phyloP scores from a whole-genome alignment of 2,797 vertebrate species.

The Rhinatrema bivittatum region DNA sequence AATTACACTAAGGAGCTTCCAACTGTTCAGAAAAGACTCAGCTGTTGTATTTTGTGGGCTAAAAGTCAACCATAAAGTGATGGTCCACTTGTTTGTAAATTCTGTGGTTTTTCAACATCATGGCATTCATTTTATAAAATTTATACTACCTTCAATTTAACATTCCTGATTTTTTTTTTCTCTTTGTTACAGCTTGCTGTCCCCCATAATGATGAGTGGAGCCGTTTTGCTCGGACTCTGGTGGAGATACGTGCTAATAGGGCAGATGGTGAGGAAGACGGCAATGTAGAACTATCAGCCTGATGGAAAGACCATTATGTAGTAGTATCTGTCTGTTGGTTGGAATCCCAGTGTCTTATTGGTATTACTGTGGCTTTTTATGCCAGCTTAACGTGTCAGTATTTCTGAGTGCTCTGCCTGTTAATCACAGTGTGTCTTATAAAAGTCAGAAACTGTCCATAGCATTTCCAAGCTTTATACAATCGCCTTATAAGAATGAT shows the following conservation, averaged over 20 bases:
- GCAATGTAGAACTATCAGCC: slow-evolving; percentile 72
- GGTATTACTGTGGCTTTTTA: slow-evolving; percentile 31
- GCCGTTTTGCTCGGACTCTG: slow-evolving; percentile 79
- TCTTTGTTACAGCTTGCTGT: slow-evolving; percentile 78
- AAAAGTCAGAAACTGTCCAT: slow-evolving; percentile 33
- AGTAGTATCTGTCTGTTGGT: neutral
- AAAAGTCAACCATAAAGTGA: too few species aligned
- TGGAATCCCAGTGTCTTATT: slow-evolving; percentile 10
- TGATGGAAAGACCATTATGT: slow-evolving; percentile 34
- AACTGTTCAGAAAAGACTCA: too few species aligned
- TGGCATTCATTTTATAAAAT: neutral
- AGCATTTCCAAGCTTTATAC: slow-evolving; percentile 45
- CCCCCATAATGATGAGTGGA: slow-evolving; percentile 85
- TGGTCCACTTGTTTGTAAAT: too few species aligned
- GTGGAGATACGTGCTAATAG: slow-evolving; percentile 90
- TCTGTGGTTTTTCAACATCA: too few species aligned
- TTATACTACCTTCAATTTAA: rapidly evolving
- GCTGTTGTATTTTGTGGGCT: too few species aligned
- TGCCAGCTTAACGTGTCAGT: slow-evolving; percentile 31
- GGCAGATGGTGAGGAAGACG: slow-evolving; percentile 87
- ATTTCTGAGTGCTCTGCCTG: slow-evolving; percentile 19
- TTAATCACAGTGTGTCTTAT: slow-evolving; percentile 26
- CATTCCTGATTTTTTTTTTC: neutral
- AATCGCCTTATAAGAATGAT: slow-evolving; percentile 42
- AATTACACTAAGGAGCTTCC: too few species aligned